Base-by-base conservation (phyloP, 2,888 invertebrate species). In the Pteria penguin region DNA sequence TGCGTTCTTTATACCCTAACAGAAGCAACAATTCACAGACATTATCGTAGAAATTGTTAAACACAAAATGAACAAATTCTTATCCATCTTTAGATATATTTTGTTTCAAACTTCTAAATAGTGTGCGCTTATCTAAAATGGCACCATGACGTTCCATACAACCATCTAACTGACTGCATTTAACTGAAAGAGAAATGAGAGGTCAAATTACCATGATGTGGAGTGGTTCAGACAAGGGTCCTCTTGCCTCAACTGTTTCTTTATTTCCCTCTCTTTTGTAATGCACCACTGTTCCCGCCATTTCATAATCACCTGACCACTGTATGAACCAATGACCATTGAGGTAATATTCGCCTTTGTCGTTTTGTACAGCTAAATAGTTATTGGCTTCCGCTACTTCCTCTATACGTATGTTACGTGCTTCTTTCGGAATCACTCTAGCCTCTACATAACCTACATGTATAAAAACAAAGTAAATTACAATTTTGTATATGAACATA, bases 181-280 rank as follows among this genome's bases (percentile, higher is more conserved):
- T n/a, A n/a, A n/a, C n/a, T n/a, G n/a, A n/a, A n/a, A n/a, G n/a
- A n/a, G n/a, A n/a, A n/a, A n/a, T n/a, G 45, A 8, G 18, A 45
- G n/a, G 2, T 58, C 32, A 24, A 70, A 94, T 94, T 93, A 97
- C 97, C 93, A 96, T 95, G 91, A 97, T 94, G 91, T 95, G 94
- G 82, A 97, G 95, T 84, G 96, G 94, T 93, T 96, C 96, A 81
- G 94, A 94, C 79, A 96, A 94, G 29, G 97, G 97, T 85, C 97
- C 97, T 67, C 95, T 95, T 86, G 97, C 96, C 85, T 94, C 94
- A 31, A 97, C 94, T 90, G 95, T 95, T 91, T 97, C 97, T 93
- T 95, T 94, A 87, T 96, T 95, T 22, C 86, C 95, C 94, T 85
- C 81, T 83, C 96, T 93, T 92, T 95, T 95, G 93, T 97, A 97